Base-by-base conservation (phyloP, 2,888 invertebrate species). In the Drosophila aldrichi region DNA sequence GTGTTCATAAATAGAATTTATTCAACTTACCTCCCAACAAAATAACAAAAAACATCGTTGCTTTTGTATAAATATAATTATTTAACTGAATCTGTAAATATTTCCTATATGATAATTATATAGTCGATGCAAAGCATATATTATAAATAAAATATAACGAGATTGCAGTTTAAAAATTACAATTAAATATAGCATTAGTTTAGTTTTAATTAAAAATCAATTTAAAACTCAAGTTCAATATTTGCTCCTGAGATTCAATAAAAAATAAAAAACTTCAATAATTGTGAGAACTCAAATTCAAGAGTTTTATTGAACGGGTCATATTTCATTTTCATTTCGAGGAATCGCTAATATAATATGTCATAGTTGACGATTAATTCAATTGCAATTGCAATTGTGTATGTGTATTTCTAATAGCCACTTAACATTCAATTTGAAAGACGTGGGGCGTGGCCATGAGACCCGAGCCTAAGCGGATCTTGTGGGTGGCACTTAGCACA, bases 351-450 rank as follows among this genome's bases (percentile, higher is more conserved):
- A 34, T 34, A 20, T 46, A 56, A 22, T 7, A 22, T 56, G 43
- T 70, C 60, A 80, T 82, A 77, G 80, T 69, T 60, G 44, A 59
- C 57, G 60, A 60, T 67, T 55, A 65, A 51, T 69, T 54, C 59
- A 59, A 70, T 77, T 73, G 71, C 59, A 59, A 70, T 77, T 73
- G 71, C 55, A 80, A 82, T 70, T 69, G 80, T 57, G 66, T 79
- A 76, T 75, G 75, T 76, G 59, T 71, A 56, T 60, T 57, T 78
- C 64, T 67, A 73, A 73, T 69, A 73, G 69, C 70, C 77, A 81
- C 83, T 82, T 82, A 73, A 66, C 75, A 84, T 84, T 88, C 85
- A 82, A 84, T 85, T 82, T 75, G 68, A 59, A 72, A 72, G 46
- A 36, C 32, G 63, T 16, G 6, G 40, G 69, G 63, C 48, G 74